Evolutionary conservation across 2,113 vertebrate genomes (phyloP).

Genomic region (Synchiropus splendidus): DNA sequence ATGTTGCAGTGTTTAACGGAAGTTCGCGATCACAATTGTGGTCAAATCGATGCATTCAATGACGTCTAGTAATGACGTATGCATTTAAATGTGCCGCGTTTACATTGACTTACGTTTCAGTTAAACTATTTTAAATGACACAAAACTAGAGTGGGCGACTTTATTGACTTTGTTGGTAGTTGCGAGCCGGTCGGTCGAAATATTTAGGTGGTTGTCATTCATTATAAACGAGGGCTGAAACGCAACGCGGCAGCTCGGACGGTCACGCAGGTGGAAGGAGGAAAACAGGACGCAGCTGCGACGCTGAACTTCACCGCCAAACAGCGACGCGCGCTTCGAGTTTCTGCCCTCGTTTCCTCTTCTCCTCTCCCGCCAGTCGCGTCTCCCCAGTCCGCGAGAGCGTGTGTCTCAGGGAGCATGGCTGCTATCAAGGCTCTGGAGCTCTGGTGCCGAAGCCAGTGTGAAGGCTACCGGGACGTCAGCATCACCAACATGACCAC

Average conservation of each 20-base stretch:
- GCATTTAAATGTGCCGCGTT: too few species aligned
- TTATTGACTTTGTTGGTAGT: too few species aligned
- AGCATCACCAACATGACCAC: conserved; percentile 90
- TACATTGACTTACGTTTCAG: too few species aligned
- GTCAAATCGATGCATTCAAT: too few species aligned
- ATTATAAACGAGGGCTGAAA: not conserved
- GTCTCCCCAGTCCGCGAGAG: not conserved
- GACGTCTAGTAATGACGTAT: too few species aligned
- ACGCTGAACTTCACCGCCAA: conserved; percentile 19
- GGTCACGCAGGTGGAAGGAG: conserved; percentile 7
- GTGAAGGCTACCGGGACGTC: conserved; percentile 84
- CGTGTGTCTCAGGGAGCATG: too few species aligned
- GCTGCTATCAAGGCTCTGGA: conserved; percentile 84
- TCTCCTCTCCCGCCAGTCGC: conserved; percentile 7
- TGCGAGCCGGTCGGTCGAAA: too few species aligned
- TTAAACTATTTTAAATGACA: too few species aligned
- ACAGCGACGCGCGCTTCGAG: not conserved
- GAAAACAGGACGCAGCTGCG: conserved; percentile 57
- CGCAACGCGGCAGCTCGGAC: not conserved
- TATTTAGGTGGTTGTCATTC: too few species aligned
- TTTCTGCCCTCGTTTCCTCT: not conserved
- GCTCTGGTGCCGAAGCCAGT: conserved; percentile 85
- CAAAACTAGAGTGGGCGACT: too few species aligned
- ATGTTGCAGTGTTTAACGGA: too few species aligned
- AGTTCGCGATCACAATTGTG: too few species aligned